Evolutionary conservation across 2,888 invertebrate species (phyloP).

Genomic region (Empis livida): DNA sequence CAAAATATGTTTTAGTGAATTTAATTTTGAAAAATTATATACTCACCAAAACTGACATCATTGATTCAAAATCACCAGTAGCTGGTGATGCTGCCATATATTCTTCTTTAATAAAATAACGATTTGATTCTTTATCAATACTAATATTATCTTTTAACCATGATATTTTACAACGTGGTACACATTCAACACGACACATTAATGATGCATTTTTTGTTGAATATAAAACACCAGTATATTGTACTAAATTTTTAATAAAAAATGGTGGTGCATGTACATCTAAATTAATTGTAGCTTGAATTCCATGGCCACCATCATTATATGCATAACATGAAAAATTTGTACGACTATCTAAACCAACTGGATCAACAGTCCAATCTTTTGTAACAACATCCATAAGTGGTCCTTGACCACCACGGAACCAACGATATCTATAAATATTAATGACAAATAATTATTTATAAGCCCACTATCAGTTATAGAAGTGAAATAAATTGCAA

Average conservation of each 20-base stretch:
- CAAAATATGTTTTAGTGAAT: too few relatives aligned
- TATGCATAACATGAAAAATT: constrained; percentile 81
- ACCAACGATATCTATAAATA: constrained; percentile 55
- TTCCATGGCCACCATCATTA: constrained; percentile 73
- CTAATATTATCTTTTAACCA: constrained; percentile 71
- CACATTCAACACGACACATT: constrained; percentile 80
- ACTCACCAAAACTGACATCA: constrained; percentile 69
- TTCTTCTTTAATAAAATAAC: constrained; percentile 55
- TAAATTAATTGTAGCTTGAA: constrained; percentile 51
- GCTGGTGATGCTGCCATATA: constrained; percentile 59
- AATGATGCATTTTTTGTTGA: constrained; percentile 64
- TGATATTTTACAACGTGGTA: constrained; percentile 68
- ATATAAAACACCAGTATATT: constrained; percentile 68
- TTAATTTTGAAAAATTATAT: too few relatives aligned
- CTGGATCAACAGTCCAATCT: constrained; percentile 70
- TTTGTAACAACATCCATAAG: constrained; percentile 62
- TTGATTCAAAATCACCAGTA: constrained; percentile 78
- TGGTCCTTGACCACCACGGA: constrained; percentile 55
- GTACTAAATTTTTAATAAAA: constrained; percentile 71
- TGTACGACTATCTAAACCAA: constrained; percentile 71
- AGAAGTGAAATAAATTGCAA: too few relatives aligned
- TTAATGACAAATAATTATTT: too few relatives aligned
- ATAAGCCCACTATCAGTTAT: too few relatives aligned
- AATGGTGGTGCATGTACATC: constrained; percentile 73
- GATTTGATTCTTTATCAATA: constrained; percentile 46